Base-by-base conservation (phyloP, 2,797 vertebrate species). In the Liasis olivaceus region DNA sequence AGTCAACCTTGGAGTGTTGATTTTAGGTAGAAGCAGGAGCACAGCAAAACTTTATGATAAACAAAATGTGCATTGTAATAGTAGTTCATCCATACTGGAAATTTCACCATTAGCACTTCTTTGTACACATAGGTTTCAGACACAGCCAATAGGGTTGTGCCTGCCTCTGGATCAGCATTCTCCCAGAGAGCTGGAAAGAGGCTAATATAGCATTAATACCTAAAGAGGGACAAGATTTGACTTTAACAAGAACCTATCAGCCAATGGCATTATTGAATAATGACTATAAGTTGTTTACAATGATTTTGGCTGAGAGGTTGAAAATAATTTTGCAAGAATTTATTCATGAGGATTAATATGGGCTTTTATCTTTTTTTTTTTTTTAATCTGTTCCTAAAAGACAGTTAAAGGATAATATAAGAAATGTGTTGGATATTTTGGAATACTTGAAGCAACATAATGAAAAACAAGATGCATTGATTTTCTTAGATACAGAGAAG, bases 51-150 rank as follows among this genome's bases (percentile, higher is more conserved):
- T 88, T 72, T 62, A 51, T 60, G n/a, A 24, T 62, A 81, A 62
- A 5, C 66, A 77, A 51, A 42, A 59, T 91, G 77, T 89, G 24
- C 20, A 28, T 60, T 36, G 56, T 90, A 36, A 77, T 87, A 58
- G 8, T 22, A 89, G 51, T 42, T 51, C 20, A 92, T 92, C 36
- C 69, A 58, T 54, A n/a, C 85, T 17, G 20, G 26, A 59, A 62
- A 60, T 88, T 56, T 64, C 85, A 62, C 42, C n/a, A 31, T 0
- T n/a, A 92, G 91, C 7, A 2, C 90, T 69, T 90, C 24, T 0
- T 13, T 12, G 22, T 94, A 93, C 66, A 86, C 92, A 92, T 93
- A 92, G 2, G 12, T 91, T 91, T 0, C 0, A 91, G 89, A 13
- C 0, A 72, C 13, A 24, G 59, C 72, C 62, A 93, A 7, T 66